Percentiles rank a stretch among this genome's conserved stretches.
phyloP scores from a whole-genome alignment of 2,113 vertebrate species.

The Daubentonia madagascariensis region DNA sequence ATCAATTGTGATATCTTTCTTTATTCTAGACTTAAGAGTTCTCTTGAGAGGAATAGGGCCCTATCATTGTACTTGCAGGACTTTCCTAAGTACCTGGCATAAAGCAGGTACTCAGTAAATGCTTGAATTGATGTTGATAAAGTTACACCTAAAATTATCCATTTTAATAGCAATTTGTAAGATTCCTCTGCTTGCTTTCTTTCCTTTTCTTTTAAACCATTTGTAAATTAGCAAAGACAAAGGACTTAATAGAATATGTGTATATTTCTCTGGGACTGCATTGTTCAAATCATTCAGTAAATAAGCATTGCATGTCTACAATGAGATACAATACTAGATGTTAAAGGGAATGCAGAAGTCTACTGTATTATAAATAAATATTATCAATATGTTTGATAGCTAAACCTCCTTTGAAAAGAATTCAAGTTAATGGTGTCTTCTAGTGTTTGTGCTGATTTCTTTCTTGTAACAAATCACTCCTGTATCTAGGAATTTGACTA shows the following conservation, averaged over 20 bases:
- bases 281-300: neutral
- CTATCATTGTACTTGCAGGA: neutral
- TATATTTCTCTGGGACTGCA: neutral
- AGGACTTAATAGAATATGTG: neutral
- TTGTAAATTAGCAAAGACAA: neutral
- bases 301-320: neutral
- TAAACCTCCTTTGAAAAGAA: neutral
- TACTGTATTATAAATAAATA: neutral
- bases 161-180: neutral
- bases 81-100: neutral
- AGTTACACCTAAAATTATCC: neutral
- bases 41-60: neutral
- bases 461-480: neutral
- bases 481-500: neutral
- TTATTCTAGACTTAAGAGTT: neutral
- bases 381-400: neutral
- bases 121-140: neutral
- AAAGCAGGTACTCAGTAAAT: neutral
- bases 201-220: neutral
- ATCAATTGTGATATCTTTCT: neutral
- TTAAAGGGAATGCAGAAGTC: neutral
- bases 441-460: neutral
- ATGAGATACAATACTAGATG: neutral
- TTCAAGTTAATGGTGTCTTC: neutral
- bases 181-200: neutral